These are phyloP conservation scores for Cirrhinus molitorella DNA, from an alignment of 2,797 vertebrate genomes.

Conservation along the genomic window DNA sequence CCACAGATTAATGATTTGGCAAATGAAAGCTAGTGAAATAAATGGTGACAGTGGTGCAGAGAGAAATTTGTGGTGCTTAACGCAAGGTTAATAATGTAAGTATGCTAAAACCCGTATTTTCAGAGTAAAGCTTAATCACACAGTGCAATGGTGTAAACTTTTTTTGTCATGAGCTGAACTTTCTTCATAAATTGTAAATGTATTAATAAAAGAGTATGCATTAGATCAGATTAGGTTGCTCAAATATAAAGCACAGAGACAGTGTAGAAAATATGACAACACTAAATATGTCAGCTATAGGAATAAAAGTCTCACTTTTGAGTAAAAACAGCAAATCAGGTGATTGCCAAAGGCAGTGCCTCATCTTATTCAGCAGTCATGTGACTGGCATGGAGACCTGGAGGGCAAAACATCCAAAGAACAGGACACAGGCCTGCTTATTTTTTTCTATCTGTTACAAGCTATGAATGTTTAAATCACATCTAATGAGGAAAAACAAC, in stretches of 20 bases:
- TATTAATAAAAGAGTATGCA: background rate
- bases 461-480: background rate
- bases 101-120: conserved; percentile 36
- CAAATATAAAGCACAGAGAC: background rate
- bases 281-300: background rate
- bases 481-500: background rate
- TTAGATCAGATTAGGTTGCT: background rate
- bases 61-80: conserved; percentile 36
- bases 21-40: conserved; percentile 47
- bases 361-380: background rate
- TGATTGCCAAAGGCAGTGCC: background rate
- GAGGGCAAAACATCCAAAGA: background rate
- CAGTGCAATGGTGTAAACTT: background rate
- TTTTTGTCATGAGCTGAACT: background rate
- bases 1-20: conserved; percentile 66
- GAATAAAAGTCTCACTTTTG: background rate
- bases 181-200: background rate
- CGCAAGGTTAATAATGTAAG: conserved; percentile 19
- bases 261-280: background rate
- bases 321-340: background rate
- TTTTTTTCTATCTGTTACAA: background rate
- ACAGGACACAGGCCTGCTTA: background rate
- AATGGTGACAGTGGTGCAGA: conserved; percentile 54
- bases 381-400: background rate
- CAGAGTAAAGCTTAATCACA: conserved; percentile 5